Conservation (phyloP, 1,140 invertebrate species). For the Drosophila murphyi region DNA sequence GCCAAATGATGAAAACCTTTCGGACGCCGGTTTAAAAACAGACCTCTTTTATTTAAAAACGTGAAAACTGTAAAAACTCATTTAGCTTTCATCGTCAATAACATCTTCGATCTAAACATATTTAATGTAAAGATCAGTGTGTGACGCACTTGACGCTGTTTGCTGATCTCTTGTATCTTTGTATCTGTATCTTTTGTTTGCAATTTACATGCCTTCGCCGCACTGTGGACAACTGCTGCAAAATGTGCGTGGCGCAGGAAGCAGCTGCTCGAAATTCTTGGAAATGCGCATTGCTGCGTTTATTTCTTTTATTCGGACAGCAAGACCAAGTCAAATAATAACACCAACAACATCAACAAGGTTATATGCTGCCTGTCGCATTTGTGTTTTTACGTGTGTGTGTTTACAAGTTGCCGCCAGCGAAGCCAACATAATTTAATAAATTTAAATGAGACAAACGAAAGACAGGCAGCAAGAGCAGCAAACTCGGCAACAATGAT, state of each 20-base stretch:
- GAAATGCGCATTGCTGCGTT: conserved; percentile 62
- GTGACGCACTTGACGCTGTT: conserved; percentile 7
- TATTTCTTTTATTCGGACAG: conserved; percentile 26
- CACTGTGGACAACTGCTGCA: conserved; percentile 41
- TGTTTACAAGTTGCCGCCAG: conserved; percentile 42
- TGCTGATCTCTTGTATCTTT: conserved; percentile 24
- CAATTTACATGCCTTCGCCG: conserved; percentile 47
- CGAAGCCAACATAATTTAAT: conserved; percentile 68
- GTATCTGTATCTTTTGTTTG: conserved; percentile 38
- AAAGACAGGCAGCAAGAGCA: conserved; percentile 28
- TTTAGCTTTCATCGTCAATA: neutral
- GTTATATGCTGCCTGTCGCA: conserved; percentile 27
- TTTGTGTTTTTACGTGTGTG: conserved; percentile 13
- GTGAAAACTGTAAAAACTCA: too few species aligned
- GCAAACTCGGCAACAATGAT: conserved; percentile 41
- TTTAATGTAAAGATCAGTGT: conserved; percentile 22
- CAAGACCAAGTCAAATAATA: conserved; percentile 18
- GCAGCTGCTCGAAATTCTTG: conserved; percentile 79
- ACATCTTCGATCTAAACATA: conserved; percentile 10
- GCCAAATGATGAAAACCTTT: too few species aligned
- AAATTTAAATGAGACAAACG: conserved; percentile 73
- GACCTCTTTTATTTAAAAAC: neutral
- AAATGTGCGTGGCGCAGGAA: conserved; percentile 72
- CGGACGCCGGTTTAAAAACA: neutral
- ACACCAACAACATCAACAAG: conserved; percentile 24